Evolutionary conservation across 2,888 invertebrate species (phyloP), one percentile per base, ranked within the genome.

Genomic region (Eumacrocentrus americanus): DNA sequence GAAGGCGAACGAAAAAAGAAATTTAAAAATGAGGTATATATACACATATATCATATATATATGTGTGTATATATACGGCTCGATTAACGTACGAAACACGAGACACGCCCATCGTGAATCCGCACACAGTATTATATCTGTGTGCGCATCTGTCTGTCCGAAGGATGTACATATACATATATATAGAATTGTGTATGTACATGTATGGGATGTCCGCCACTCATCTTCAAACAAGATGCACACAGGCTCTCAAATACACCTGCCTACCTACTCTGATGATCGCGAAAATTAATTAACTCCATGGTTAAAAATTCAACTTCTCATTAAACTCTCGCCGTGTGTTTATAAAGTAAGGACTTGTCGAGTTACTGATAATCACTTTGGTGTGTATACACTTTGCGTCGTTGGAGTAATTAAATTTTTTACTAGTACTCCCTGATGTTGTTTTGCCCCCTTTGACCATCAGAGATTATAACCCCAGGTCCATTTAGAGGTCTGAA

Each of bases 21-120:
- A 46, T 14, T 25, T 3, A 18, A 9, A 16, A 40, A 59, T 38
- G 12, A 46, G 18, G n/a, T 53, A 48, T 46, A 58, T 52, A 48
- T 35, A 42, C 40, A 34, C n/a, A 25, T 29, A 50, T 11, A 44
- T 20, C 35, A 38, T n/a, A n/a, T n/a, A n/a, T n/a, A n/a, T n/a
- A n/a, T n/a, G n/a, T n/a, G n/a, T n/a, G n/a, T n/a, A 7, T 22
- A 35, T 38, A 23, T 37, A 52, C 25, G 44, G 40, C 46, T 59
- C 61, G 61, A 61, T 63, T 63, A 61, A 63, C 58, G 62, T 56
- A 62, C 62, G 56, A 60, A 60, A 64, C 55, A 47, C 55, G 54
- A 58, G 65, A 61, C 54, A 63, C 65, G 59, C 65, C 65, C 62
- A 61, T 9, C 9, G 29, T 61, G 57, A 61, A 60, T 58, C 61